A percentile compares a stretch with the other conserved stretches of the same genome.
Evolutionary conservation across 1,140 invertebrate genomes (phyloP).

Genomic region (Achroia grisella): DNA sequence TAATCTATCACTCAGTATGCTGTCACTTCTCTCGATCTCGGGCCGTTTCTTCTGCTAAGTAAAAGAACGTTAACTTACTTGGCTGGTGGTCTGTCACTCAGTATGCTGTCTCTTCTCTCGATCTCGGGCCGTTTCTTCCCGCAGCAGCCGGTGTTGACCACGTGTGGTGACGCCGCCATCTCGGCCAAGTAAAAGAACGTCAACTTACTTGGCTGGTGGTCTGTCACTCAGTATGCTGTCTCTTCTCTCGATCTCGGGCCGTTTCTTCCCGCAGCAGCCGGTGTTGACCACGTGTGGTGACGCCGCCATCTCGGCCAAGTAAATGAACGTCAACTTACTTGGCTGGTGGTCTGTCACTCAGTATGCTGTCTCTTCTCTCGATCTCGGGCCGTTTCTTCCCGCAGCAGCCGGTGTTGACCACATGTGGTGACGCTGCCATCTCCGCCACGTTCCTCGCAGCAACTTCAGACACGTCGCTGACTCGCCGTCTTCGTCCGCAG

Average conservation of each 20-base stretch:
- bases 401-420: slow-evolving; percentile 44
- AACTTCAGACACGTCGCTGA: slow-evolving; percentile 32
- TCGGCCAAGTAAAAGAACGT: no score
- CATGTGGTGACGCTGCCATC: slow-evolving; percentile 26
- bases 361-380: slow-evolving; percentile 62
- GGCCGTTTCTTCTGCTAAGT: no score
- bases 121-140: slow-evolving; percentile 26
- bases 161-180: no score
- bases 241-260: slow-evolving; percentile 35
- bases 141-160: no score
- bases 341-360: slow-evolving; percentile 47
- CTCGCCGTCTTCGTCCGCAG: slow-evolving; percentile 33
- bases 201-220: slow-evolving; percentile 34
- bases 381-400: slow-evolving; percentile 31
- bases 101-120: slow-evolving; percentile 62
- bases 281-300: slow-evolving; percentile 32
- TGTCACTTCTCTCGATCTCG: no score
- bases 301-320: slow-evolving; percentile 25
- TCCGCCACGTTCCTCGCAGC: slow-evolving; percentile 22
- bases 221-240: slow-evolving; percentile 67
- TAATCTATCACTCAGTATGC: no score
- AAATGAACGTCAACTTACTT: slow-evolving; percentile 41
- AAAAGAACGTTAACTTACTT: slow-evolving; percentile 41
- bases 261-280: slow-evolving; percentile 47
- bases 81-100: slow-evolving; percentile 47